Evolutionary conservation across 2,113 vertebrate genomes (phyloP).

Genomic region (Nycticebus coucang): DNA sequence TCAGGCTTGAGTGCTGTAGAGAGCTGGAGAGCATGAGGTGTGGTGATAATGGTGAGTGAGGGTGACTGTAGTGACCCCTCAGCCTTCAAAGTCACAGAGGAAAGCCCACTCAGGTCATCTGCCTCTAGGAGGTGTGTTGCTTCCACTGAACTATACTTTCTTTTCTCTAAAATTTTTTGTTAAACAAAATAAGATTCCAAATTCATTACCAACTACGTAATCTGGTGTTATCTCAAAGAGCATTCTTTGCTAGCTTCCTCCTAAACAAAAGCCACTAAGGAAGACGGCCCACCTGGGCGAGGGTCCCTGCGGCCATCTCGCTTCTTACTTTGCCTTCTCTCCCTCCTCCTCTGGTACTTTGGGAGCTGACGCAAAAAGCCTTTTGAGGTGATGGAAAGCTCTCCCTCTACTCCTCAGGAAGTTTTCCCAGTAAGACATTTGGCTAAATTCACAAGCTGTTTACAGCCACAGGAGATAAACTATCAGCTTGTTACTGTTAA

Average conservation of each 20-base stretch:
- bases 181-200: constrained; percentile 37
- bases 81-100: neutral
- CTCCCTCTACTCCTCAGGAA: neutral
- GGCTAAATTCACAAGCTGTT: neutral
- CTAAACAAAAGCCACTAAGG: constrained; percentile 51
- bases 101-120: neutral
- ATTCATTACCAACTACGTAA: constrained; percentile 13
- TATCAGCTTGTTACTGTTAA: constrained; percentile 32
- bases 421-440: constrained; percentile 10
- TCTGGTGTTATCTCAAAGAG: constrained; percentile 48
- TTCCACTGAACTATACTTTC: neutral
- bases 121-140: neutral
- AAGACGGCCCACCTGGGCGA: neutral
- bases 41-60: neutral
- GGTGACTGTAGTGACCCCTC: neutral
- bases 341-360: neutral
- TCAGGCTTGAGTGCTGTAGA: neutral
- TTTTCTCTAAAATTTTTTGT: constrained; percentile 4
- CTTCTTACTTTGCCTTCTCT: neutral
- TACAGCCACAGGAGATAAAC: constrained; percentile 32
- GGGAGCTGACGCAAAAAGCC: constrained; percentile 16
- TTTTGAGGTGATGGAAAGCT: neutral
- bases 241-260: constrained; percentile 33
- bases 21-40: neutral
- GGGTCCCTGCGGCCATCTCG: neutral